Evolutionary conservation across 35 echinoderm and acorn worm species (phyloP), one percentile per base, ranked within the genome.

Genomic region (Heliocidaris erythrogramma): DNA sequence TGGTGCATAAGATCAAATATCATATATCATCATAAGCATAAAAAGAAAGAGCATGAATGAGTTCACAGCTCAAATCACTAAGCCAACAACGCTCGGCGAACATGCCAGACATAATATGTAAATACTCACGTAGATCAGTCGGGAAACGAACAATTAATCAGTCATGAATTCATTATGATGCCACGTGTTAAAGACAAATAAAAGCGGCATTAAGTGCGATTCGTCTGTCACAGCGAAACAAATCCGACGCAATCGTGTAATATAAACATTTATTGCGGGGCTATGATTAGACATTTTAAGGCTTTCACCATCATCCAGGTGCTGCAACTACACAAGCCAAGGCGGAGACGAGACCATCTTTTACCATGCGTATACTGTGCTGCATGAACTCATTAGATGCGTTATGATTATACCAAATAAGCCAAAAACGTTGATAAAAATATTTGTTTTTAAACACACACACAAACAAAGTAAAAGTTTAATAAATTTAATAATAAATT

Each of bases 231-330:
- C 31, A 89, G 14, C 47, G 87, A 89, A 11, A 48, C 87, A 89
- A 89, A 89, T 59, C 91, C 91, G 47, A 92, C 91, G 50, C n/a
- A 92, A 92, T 49, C 91, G n/a, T 30, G 49, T 52, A 92, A 92
- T 59, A 92, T 92, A 92, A 92, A 92, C 91, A 92, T 92, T 92
- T 92, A 92, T 92, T 92, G 91, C 91, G 10, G 9, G 49, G 50
- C n/a, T 59, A 92, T 92, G 91, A 92, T 92, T 92, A 92, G 91
- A 89, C 47, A 89, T 89, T 89, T 89, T 47, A 89, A 78, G 65
- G 31, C 87, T 89, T 32, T 89, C 87, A 89, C 24, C 87, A 18
- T 42, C 47, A 0, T 89, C 31, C 87, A 89, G 87, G 47, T 89
- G 87, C 29, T 42, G 65, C 87, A 27, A 56, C 11, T 56, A 56